phyloP scores from a whole-genome alignment of 2,113 vertebrate genomes.

The Myodes glareolus region DNA sequence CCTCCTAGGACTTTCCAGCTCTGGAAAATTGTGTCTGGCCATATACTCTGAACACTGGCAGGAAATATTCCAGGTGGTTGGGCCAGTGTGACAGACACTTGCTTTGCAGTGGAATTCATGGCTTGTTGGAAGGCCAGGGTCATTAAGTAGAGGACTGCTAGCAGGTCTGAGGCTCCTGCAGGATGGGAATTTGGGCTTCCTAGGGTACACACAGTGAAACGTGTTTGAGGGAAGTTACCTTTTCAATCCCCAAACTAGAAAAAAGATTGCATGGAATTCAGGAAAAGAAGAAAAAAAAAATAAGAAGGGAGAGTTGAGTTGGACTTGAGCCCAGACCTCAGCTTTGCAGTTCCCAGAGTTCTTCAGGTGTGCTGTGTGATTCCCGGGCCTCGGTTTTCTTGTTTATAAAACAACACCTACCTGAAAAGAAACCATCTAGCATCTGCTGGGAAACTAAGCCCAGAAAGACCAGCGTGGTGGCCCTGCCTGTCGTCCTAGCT shows the following conservation, averaged over 20 bases:
- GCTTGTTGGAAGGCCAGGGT: background rate
- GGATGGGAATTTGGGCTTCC: background rate
- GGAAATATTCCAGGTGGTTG: background rate
- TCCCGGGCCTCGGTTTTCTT: background rate
- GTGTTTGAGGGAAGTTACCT: background rate
- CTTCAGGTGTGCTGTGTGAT: background rate
- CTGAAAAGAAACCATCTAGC: background rate
- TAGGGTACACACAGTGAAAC: background rate
- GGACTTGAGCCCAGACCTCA: background rate
- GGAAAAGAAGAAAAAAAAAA: background rate
- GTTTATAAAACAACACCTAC: background rate
- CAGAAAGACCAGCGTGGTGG: background rate
- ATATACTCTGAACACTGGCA: background rate
- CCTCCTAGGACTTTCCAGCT: background rate
- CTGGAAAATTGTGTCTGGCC: background rate
- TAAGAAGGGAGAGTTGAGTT: background rate
- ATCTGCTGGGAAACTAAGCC: background rate
- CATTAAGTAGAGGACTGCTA: background rate
- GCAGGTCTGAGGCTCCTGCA: background rate
- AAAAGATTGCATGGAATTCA: background rate
- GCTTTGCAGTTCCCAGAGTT: background rate
- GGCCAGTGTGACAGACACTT: background rate
- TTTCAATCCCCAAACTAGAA: slow-evolving; percentile 33
- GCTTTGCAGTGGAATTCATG: background rate
- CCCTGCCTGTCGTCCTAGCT: background rate